Conservation (phyloP, 2,113 vertebrate genomes). For the Trematocara zebra region DNA sequence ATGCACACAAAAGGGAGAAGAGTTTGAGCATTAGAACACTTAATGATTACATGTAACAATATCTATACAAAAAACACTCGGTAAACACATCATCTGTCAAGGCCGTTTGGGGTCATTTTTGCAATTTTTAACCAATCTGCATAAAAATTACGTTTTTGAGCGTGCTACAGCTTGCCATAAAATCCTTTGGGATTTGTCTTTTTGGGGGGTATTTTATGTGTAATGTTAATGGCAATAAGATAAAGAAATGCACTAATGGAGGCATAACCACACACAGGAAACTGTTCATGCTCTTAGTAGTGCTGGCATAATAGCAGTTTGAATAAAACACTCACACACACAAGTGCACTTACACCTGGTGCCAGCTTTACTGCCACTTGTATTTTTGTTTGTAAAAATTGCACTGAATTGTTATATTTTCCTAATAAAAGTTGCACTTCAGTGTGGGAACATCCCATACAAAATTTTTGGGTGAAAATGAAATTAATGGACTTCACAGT, state of each 20-base stretch:
- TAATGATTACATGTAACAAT: neutral
- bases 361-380: neutral
- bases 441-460: neutral
- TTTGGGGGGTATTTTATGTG: neutral
- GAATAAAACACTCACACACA: neutral
- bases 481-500: neutral
- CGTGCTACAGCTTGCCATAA: neutral
- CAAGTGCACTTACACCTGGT: neutral
- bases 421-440: neutral
- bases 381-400: neutral
- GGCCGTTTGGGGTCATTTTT: neutral
- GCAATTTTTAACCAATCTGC: neutral
- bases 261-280: neutral
- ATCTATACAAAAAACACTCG: neutral
- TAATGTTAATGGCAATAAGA: neutral
- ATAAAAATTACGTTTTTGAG: fast-evolving
- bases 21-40: neutral
- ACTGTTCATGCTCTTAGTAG: neutral
- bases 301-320: neutral
- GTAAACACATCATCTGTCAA: neutral
- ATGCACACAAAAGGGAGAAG: neutral
- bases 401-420: neutral
- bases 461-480: neutral
- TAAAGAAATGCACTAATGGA: neutral
- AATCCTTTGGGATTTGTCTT: neutral